Base-by-base conservation (phyloP, 1,140 invertebrate genomes). In the Thaumatotibia leucotreta region DNA sequence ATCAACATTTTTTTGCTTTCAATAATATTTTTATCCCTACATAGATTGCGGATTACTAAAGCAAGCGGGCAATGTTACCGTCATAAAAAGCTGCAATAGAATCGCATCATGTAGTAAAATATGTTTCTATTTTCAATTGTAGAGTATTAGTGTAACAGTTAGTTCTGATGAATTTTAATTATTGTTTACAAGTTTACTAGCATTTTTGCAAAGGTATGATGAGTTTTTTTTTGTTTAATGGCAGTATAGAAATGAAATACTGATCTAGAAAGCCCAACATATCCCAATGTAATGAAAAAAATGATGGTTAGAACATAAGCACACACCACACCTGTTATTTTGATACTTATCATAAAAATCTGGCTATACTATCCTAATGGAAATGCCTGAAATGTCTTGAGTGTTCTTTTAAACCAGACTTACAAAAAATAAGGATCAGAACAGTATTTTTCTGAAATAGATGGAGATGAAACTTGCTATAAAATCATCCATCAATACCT, bases 371-470 rank as follows among this genome's bases (percentile, higher is more conserved):
- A 24, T 58, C 52, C 14, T 58, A 58, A n/a, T 24, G 4, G 23
- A 5, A 27, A 27, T 27, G 27, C 4, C 52, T 31, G 23, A 58
- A 58, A 58, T 58, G 11, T 58, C 20, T 58, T 14, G 22, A 58
- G 14, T 27, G 27, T 24, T 54, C 50, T 54, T 54, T 54, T 58
- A 27, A 24, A 24, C n/a, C 9, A 58, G 27, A 27, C 27, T 58
- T 58, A 58, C 27, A 27, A 58, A 58, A 27, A 31, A 58, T 31
- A 58, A 27, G 27, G 23, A 58, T 24, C 27, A n/a, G 27, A 58
- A 58, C 27, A 58, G 27, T 58, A 27, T 58, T 58, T 58, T 58
- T 27, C 52, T 58, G 27, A 27, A 58, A 27, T 58, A 58, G 14
- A 27, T 58, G 22, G 14, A 27, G 22, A 27, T 31, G n/a, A 22